Percentiles rank a stretch among this genome's conserved stretches.
These are phyloP conservation scores for Halictus rubicundus DNA, from an alignment of 1,140 invertebrate species.

Conservation along the genomic window DNA sequence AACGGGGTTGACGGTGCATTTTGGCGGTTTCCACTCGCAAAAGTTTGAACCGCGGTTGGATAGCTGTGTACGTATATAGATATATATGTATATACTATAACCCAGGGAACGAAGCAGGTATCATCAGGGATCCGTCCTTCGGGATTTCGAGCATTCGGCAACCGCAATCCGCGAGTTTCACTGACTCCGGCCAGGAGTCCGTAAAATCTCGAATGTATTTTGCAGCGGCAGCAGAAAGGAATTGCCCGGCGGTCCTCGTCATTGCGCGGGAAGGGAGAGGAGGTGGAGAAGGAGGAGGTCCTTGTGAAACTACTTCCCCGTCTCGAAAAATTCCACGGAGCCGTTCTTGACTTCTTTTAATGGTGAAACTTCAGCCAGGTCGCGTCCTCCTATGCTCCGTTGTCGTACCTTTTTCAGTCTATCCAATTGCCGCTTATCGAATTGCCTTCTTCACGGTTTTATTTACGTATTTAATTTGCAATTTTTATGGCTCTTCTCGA, in stretches of 20 bases:
- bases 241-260: constrained; percentile 53
- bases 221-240: constrained; percentile 66
- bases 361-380: constrained; percentile 33
- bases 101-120: background rate
- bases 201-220: constrained; percentile 67
- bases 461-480: too few species aligned
- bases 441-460: too few species aligned
- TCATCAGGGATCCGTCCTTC: constrained; percentile 31
- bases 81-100: too few species aligned
- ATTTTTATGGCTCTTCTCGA: too few species aligned
- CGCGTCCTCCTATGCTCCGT: background rate
- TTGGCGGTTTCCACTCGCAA: background rate
- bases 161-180: constrained; percentile 53
- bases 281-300: constrained; percentile 43
- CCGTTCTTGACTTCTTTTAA: constrained; percentile 54
- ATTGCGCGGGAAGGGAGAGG: constrained; percentile 35
- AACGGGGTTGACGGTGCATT: background rate
- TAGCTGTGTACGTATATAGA: background rate
- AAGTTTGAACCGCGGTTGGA: constrained; percentile 7
- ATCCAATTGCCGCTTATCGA: too few species aligned
- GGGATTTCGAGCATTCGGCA: constrained; percentile 38
- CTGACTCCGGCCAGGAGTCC: constrained; percentile 46
- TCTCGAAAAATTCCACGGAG: constrained; percentile 55
- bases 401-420: background rate
- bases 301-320: constrained; percentile 46